Conservation (phyloP, 2,113 vertebrate genomes). For the Ptychochromis oligacanthus region DNA sequence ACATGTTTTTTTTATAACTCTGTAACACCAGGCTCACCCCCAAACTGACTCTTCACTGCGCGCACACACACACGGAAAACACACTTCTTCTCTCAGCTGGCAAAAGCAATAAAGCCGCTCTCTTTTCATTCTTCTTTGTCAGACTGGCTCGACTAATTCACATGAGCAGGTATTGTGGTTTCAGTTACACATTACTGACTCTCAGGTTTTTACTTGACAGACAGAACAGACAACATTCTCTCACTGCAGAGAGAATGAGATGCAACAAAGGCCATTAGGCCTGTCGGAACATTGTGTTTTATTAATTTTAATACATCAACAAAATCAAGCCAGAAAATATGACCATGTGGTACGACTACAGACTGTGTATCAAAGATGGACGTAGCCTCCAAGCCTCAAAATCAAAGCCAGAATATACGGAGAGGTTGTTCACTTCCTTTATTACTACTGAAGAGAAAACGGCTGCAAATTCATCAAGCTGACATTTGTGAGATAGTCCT, state of each 20-base stretch:
- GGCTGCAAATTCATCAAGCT: neutral
- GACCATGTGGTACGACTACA: neutral
- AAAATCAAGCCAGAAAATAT: neutral
- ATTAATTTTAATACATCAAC: neutral
- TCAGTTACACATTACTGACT: neutral
- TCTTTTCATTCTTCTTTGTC: neutral
- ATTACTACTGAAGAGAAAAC: neutral
- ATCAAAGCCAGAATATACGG: neutral
- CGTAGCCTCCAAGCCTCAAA: neutral
- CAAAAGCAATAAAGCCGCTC: neutral
- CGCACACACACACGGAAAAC: neutral
- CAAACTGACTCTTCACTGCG: constrained; percentile 15
- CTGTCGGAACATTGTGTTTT: neutral
- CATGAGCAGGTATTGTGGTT: neutral
- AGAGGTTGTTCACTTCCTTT: neutral
- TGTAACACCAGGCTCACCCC: constrained; percentile 49
- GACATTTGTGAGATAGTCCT: neutral
- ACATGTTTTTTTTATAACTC: constrained; percentile 50
- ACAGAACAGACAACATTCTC: neutral
- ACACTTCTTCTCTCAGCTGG: neutral
- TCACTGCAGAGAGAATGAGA: neutral
- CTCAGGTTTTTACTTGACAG: neutral
- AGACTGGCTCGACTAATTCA: neutral
- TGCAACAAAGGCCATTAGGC: neutral
- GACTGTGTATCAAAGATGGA: neutral